phyloP scores from a whole-genome alignment of 2,113 vertebrate genomes.

The Thalassarche chlororhynchos region DNA sequence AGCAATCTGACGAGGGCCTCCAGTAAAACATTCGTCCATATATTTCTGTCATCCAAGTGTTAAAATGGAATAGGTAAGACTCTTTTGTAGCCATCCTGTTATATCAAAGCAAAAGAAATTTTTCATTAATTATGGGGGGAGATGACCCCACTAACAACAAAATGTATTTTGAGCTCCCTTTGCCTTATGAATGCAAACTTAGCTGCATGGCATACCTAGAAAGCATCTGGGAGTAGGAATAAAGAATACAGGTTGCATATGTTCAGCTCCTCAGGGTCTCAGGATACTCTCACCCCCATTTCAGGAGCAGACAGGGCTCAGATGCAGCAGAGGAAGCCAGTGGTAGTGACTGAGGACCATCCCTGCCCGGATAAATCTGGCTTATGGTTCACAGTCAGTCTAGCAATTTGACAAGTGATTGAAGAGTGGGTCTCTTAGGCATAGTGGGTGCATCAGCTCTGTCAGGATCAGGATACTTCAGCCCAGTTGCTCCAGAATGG shows the following conservation, averaged over 20 bases:
- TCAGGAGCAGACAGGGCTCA: not conserved
- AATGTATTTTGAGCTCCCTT: not conserved
- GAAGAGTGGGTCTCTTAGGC: not conserved
- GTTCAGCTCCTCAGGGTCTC: not conserved
- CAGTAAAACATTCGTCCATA: not conserved
- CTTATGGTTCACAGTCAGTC: not conserved
- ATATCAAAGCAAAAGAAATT: not conserved
- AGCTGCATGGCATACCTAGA: not conserved
- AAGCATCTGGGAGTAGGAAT: not conserved
- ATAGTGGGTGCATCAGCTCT: not conserved
- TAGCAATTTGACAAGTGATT: not conserved
- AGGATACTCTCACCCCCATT: not conserved
- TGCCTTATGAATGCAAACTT: not conserved
- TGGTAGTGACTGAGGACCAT: not conserved
- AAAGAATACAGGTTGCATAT: not conserved
- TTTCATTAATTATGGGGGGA: not conserved
- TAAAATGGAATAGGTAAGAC: not conserved
- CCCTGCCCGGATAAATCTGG: not conserved
- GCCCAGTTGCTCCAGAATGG: not conserved
- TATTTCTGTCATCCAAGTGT: not conserved
- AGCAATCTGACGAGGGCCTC: not conserved
- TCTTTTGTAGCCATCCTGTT: not conserved
- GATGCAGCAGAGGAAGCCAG: not conserved
- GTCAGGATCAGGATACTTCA: not conserved
- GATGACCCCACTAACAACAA: not conserved